These are phyloP conservation scores for Epizoanthus stellaris DNA, from an alignment of 92 coral and sea anemone species.

Conservation along the genomic window DNA sequence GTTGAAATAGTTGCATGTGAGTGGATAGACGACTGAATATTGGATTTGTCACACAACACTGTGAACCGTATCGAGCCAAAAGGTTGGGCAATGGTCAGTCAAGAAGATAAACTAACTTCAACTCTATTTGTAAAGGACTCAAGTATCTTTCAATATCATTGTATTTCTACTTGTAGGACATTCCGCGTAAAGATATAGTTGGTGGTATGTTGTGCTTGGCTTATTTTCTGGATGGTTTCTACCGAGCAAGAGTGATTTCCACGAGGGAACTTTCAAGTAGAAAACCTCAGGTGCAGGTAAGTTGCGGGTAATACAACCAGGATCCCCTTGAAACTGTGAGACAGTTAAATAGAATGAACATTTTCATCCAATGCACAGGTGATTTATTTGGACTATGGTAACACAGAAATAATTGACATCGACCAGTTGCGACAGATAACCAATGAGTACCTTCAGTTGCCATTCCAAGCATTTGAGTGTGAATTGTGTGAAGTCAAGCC, in stretches of 20 bases:
- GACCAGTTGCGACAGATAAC: slow-evolving; percentile 59
- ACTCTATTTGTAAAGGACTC: too few species aligned
- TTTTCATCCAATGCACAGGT: slow-evolving; percentile 28
- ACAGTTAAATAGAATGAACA: neutral
- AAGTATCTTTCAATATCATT: neutral
- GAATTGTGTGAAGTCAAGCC: slow-evolving; percentile 87
- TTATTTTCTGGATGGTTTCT: slow-evolving; percentile 70
- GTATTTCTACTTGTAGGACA: slow-evolving; percentile 16
- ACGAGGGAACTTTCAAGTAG: slow-evolving; percentile 23
- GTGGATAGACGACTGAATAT: too few species aligned
- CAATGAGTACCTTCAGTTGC: slow-evolving; percentile 61
- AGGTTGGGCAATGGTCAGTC: too few species aligned
- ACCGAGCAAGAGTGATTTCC: slow-evolving; percentile 70
- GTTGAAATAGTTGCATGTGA: too few species aligned
- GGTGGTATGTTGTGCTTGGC: slow-evolving; percentile 79
- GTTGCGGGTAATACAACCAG: neutral
- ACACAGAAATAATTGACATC: slow-evolving; percentile 53
- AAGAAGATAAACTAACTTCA: too few species aligned
- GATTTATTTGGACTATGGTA: slow-evolving; percentile 85
- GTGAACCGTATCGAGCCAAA: too few species aligned
- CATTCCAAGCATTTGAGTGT: slow-evolving; percentile 94
- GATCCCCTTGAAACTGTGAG: too few species aligned
- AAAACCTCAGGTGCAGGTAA: slow-evolving; percentile 15
- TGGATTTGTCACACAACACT: too few species aligned
- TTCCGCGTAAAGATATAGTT: slow-evolving; percentile 39